Evolutionary conservation across 1,140 invertebrate genomes (phyloP).

Genomic region (Schlechtendalia chinensis): DNA sequence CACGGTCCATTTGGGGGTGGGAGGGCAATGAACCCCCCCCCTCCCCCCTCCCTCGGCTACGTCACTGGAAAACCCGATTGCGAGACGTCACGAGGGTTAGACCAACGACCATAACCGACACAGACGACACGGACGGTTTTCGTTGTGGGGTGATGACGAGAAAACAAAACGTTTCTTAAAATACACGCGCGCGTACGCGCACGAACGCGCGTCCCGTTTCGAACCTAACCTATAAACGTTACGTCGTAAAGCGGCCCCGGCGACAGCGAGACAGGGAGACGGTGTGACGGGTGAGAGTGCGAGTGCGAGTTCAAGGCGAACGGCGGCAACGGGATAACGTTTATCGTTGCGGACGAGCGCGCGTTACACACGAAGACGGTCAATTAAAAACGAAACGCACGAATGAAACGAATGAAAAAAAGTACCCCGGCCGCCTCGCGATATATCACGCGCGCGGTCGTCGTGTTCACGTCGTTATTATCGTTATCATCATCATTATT

Average conservation of each 20-base stretch:
- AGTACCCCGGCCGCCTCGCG: no score
- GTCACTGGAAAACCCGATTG: neutral
- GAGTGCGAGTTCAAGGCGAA: slow-evolving; percentile 27
- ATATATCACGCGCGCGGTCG: neutral
- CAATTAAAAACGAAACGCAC: slow-evolving; percentile 3
- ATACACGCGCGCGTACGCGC: neutral
- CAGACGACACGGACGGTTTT: neutral
- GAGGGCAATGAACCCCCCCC: no score
- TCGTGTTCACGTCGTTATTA: neutral
- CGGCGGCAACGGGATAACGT: slow-evolving; percentile 1
- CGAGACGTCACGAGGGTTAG: neutral
- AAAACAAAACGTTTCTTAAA: slow-evolving; percentile 4
- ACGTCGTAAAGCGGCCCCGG: no score
- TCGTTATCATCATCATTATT: no score
- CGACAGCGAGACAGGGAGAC: no score
- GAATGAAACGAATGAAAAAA: neutral
- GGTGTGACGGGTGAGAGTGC: no score
- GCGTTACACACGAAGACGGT: neutral
- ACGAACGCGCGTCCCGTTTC: neutral
- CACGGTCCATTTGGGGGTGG: no score
- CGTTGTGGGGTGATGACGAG: neutral
- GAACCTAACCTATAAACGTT: slow-evolving; percentile 7
- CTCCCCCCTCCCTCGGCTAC: no score
- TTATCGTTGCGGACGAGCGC: neutral
- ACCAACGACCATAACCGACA: no score